Percentiles rank a stretch among this genome's conserved stretches.
Conservation (phyloP, 2,888 invertebrate genomes). For the Nemotelus pantherinus region DNA sequence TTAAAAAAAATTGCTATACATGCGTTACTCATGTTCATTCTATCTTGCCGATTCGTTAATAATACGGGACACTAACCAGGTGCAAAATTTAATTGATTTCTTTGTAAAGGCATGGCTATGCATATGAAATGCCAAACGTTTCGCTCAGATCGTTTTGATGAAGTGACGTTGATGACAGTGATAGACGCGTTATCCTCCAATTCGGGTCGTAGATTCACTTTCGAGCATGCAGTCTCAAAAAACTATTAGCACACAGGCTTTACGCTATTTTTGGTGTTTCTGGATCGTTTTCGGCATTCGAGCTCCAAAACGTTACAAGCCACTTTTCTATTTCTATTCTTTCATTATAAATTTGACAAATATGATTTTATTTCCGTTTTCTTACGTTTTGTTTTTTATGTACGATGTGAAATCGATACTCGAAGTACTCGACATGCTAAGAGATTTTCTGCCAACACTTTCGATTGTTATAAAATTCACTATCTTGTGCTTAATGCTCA, state of each 20-base stretch:
- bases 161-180: too few species aligned
- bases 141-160: too few species aligned
- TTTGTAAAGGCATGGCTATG: too few species aligned
- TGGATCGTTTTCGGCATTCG: not conserved
- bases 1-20: too few species aligned
- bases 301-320: not conserved
- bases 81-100: too few species aligned
- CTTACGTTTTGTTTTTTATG: not conserved
- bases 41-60: too few species aligned
- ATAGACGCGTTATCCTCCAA: too few species aligned
- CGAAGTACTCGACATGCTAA: not conserved
- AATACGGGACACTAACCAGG: too few species aligned
- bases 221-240: too few species aligned
- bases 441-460: not conserved
- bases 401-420: not conserved
- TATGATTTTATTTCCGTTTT: not conserved
- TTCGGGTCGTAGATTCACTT: too few species aligned
- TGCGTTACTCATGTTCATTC: too few species aligned
- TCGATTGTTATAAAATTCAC: conserved; percentile 5
- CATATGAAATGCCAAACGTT: too few species aligned
- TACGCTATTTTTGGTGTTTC: conserved; percentile 2
- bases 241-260: not conserved
- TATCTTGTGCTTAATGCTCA: not conserved
- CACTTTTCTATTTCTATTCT: not conserved
- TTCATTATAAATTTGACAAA: not conserved